Conservation (phyloP, 2,797 vertebrate genomes). For the Artibeus lituratus region DNA sequence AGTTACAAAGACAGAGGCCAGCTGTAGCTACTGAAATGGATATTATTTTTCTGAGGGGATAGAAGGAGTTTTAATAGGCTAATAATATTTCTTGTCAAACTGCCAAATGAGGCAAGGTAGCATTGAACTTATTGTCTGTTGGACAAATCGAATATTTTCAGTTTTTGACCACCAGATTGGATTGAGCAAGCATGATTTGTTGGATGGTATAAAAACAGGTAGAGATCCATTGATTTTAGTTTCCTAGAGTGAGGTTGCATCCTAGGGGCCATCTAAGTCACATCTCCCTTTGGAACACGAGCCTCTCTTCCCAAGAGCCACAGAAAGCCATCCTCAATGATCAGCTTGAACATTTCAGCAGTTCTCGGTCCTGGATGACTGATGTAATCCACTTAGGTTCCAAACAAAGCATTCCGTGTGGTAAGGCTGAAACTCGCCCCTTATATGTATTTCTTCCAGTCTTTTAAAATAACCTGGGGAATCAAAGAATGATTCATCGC, state of each 20-base stretch:
- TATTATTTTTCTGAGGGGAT: slow-evolving; percentile 23
- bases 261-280: background rate
- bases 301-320: background rate
- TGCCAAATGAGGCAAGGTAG: background rate
- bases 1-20: slow-evolving; percentile 79
- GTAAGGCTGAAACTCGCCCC: background rate
- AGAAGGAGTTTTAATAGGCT: slow-evolving; percentile 23
- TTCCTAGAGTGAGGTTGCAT: background rate
- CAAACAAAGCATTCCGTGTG: background rate
- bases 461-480: background rate
- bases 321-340: background rate
- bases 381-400: background rate
- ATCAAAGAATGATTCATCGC: background rate
- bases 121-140: background rate
- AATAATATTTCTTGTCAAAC: background rate
- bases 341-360: background rate
- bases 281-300: background rate
- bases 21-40: slow-evolving; percentile 59
- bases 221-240: background rate
- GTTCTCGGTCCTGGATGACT: background rate
- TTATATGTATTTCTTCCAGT: background rate
- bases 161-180: background rate
- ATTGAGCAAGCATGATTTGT: background rate
- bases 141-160: background rate
- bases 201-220: background rate